Evolutionary conservation across 2,797 vertebrate species (phyloP).

Genomic region (Ispidina picta): DNA sequence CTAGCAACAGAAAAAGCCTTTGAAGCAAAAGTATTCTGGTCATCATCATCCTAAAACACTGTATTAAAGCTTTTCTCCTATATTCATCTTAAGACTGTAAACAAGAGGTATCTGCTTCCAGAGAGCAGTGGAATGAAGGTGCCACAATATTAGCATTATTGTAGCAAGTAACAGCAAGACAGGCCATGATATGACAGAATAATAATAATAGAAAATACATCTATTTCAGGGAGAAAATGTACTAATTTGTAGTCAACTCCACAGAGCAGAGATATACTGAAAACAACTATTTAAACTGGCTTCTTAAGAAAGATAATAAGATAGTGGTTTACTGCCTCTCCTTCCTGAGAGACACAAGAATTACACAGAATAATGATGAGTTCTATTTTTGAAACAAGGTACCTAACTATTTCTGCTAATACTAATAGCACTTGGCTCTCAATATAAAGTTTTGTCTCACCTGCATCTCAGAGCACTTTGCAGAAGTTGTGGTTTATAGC

Average conservation of each 20-base stretch:
- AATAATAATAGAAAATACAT: conserved; percentile 43
- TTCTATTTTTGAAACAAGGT: not conserved
- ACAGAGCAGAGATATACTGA: not conserved
- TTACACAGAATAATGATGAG: not conserved
- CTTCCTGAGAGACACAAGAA: not conserved
- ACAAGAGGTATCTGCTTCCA: conserved; percentile 5
- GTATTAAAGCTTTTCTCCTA: not conserved
- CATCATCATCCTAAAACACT: not conserved
- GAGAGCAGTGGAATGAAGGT: conserved; percentile 11
- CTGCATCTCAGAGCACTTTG: not conserved
- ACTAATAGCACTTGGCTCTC: not conserved
- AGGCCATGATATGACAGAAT: not conserved
- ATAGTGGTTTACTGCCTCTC: not conserved
- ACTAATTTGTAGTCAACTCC: conserved; percentile 28
- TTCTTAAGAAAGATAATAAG: conserved; percentile 28
- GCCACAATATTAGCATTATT: conserved; percentile 10
- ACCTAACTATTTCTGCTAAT: not conserved
- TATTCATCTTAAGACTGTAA: not conserved
- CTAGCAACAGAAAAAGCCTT: not conserved
- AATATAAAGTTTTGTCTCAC: not conserved
- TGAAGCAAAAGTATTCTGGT: not conserved
- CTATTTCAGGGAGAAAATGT: conserved; percentile 29
- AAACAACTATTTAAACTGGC: conserved; percentile 8
- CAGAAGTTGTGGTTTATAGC: not conserved
- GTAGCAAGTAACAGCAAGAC: not conserved